A percentile compares a stretch with the other conserved stretches of the same genome.
phyloP scores from a whole-genome alignment of 1,140 invertebrate genomes.

The Gonioctena quinquepunctata region DNA sequence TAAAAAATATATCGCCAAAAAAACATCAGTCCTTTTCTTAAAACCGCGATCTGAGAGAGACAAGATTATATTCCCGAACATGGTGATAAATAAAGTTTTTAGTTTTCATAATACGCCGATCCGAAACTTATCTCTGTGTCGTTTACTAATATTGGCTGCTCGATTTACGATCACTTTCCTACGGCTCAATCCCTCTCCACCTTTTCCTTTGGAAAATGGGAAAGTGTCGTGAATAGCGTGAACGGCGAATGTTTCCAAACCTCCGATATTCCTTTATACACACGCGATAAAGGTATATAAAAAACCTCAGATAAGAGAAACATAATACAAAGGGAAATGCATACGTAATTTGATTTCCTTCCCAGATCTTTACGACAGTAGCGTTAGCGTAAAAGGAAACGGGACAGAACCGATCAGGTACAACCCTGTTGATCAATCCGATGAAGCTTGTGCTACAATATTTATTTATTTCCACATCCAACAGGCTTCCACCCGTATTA shows the following conservation, averaged over 20 bases:
- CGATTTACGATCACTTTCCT: conserved; percentile 29
- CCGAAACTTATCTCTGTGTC: conserved; percentile 16
- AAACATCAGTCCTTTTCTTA: no score
- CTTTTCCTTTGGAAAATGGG: conserved; percentile 22
- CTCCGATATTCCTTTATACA: conserved; percentile 32
- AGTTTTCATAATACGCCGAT: conserved; percentile 19
- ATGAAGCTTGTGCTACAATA: no score
- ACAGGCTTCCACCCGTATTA: no score
- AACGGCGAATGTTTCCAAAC: conserved; percentile 12
- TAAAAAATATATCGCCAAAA: no score
- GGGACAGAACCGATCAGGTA: background rate
- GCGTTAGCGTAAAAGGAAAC: background rate
- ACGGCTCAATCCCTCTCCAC: conserved; percentile 28
- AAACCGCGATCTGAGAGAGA: background rate
- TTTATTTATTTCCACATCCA: no score
- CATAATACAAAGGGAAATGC: conserved; percentile 42
- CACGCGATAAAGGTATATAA: conserved; percentile 41
- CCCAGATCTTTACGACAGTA: conserved; percentile 4
- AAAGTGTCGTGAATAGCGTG: background rate
- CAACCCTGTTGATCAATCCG: no score
- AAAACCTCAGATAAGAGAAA: conserved; percentile 39
- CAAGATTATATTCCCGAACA: conserved; percentile 1
- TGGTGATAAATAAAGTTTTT: conserved; percentile 27
- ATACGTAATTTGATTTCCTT: conserved; percentile 49
- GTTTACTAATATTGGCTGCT: conserved; percentile 30